phyloP scores from a whole-genome alignment of 2,113 vertebrate genomes.

The Oncorhynchus gorbuscha region DNA sequence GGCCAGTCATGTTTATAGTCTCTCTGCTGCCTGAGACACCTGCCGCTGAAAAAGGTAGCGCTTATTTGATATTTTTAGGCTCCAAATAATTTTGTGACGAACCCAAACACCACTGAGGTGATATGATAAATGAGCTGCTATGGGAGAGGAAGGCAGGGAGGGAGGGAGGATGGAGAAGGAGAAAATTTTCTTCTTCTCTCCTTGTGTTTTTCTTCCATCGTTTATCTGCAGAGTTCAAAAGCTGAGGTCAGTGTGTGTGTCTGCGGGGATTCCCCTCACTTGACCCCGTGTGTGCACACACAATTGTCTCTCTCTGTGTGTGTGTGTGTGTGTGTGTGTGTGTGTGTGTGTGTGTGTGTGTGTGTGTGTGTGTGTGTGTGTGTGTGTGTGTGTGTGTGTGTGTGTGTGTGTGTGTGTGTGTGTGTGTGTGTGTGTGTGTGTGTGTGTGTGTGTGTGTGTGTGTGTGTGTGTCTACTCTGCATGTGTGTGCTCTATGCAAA shows the following conservation, averaged over 20 bases:
- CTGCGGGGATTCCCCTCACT: too few relatives aligned
- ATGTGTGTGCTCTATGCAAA: neutral
- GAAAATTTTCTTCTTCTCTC: neutral
- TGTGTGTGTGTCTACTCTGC: neutral
- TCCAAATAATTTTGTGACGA: neutral
- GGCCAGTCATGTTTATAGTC: neutral
- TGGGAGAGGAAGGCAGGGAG: neutral
- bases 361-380: constrained; percentile 1
- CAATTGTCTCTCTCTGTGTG: too few relatives aligned
- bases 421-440: neutral
- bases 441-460: neutral
- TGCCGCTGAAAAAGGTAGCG: neutral
- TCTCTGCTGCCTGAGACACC: neutral
- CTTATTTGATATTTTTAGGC: neutral
- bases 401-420: neutral
- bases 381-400: neutral
- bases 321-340: neutral
- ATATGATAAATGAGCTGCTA: neutral
- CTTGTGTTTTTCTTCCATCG: too few relatives aligned
- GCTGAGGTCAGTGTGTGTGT: too few relatives aligned
- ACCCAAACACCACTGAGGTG: neutral
- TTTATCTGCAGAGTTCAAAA: too few relatives aligned
- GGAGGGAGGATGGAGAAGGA: neutral
- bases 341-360: neutral
- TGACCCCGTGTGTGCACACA: too few relatives aligned